A percentile compares a stretch with the other conserved stretches of the same genome.
Conservation (phyloP, 2,113 vertebrate species). For the Poeciliopsis retropinna region DNA sequence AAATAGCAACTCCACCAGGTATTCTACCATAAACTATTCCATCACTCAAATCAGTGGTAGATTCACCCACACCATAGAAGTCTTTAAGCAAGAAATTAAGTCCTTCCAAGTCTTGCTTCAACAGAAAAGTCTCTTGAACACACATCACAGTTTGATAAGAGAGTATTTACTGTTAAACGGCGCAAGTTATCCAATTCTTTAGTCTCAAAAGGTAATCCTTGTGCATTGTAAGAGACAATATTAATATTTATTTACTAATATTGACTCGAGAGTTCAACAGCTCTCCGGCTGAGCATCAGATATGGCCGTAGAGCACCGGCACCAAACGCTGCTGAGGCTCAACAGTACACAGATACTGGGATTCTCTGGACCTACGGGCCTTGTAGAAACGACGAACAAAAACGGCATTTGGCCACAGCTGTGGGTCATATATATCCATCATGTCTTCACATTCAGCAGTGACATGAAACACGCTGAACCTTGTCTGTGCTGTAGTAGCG, state of each 20-base stretch:
- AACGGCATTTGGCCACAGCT: no score
- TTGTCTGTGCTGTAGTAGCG: neutral
- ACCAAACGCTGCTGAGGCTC: no score
- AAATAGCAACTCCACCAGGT: neutral
- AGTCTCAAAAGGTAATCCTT: neutral
- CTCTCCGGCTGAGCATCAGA: no score
- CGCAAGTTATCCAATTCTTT: neutral
- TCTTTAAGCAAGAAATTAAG: neutral
- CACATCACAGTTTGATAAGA: no score
- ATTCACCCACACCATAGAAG: neutral
- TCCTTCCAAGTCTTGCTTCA: neutral
- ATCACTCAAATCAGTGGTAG: neutral
- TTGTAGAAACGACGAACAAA: no score
- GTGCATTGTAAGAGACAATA: neutral
- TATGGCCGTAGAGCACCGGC: no score
- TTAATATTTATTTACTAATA: neutral
- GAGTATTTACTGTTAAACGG: neutral
- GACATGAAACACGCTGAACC: neutral
- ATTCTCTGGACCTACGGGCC: no score
- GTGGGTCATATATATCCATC: no score
- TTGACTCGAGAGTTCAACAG: no score
- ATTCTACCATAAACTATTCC: neutral
- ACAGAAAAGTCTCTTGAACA: no score
- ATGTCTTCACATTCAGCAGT: neutral
- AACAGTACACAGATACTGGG: no score